Evolutionary conservation across 2,888 invertebrate species (phyloP).

Genomic region (Heliconius sara): DNA sequence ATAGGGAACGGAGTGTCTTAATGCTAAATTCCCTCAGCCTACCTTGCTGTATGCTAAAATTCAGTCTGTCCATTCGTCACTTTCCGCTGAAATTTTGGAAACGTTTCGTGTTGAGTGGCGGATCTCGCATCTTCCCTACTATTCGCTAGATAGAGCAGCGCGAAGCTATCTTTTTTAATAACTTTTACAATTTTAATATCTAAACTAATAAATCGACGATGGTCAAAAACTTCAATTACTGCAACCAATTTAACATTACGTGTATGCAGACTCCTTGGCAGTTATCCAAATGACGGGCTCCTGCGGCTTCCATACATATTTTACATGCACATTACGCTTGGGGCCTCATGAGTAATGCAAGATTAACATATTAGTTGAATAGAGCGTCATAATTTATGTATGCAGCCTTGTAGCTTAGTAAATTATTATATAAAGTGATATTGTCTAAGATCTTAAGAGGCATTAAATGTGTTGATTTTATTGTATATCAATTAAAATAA

Average conservation of each 20-base stretch:
- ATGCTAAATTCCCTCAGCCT: too few relatives aligned
- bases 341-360: constrained; percentile 27
- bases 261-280: constrained; percentile 44
- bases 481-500: too few relatives aligned
- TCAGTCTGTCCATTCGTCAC: too few relatives aligned
- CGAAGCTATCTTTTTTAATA: not conserved
- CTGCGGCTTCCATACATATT: constrained; percentile 49
- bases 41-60: too few relatives aligned
- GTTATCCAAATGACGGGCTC: constrained; percentile 48
- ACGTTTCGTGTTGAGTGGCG: not conserved
- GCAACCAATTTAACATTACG: constrained; percentile 25
- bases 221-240: constrained; percentile 31
- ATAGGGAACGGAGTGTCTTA: too few relatives aligned
- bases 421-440: not conserved
- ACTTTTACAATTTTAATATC: not conserved
- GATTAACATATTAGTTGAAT: constrained; percentile 30
- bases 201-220: constrained; percentile 15
- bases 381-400: not conserved
- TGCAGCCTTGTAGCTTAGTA: not conserved
- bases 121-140: not conserved
- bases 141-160: too few relatives aligned
- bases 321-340: constrained; percentile 42
- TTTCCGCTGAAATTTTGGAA: too few relatives aligned
- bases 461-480: too few relatives aligned
- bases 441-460: too few relatives aligned